A percentile compares a stretch with the other conserved stretches of the same genome.
These are phyloP conservation scores for Leptothorax acervorum DNA, from an alignment of 2,888 invertebrate species.

Conservation along the genomic window DNA sequence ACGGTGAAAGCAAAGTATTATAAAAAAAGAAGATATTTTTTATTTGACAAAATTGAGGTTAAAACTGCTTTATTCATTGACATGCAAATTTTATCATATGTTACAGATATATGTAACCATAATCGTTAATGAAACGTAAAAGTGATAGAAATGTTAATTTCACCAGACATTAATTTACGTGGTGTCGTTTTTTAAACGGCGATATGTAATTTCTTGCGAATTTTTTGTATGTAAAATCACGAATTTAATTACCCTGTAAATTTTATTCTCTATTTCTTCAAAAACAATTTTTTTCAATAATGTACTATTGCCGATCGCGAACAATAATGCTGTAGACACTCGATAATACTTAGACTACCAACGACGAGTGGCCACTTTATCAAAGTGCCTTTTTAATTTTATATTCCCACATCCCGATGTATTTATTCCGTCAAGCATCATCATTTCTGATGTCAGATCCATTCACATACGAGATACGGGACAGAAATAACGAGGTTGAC, in stretches of 20 bases:
- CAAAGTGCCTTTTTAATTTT: slow-evolving; percentile 48
- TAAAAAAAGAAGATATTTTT: slow-evolving; percentile 9
- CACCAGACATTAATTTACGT: background rate
- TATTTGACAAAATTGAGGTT: background rate
- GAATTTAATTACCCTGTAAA: background rate
- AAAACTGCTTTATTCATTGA: background rate
- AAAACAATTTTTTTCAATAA: slow-evolving; percentile 8
- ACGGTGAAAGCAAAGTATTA: background rate
- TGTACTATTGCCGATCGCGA: slow-evolving; percentile 11
- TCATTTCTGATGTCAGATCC: slow-evolving; percentile 43
- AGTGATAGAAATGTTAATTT: background rate
- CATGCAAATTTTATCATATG: background rate
- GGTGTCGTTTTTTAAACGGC: background rate
- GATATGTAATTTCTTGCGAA: background rate
- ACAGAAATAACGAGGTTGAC: slow-evolving; percentile 33
- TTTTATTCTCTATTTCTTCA: background rate
- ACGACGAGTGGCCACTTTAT: slow-evolving; percentile 46
- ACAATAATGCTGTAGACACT: background rate
- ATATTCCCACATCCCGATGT: slow-evolving; percentile 25
- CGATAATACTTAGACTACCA: slow-evolving; percentile 38
- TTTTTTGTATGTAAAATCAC: slow-evolving; percentile 21
- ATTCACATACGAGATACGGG: background rate
- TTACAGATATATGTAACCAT: background rate
- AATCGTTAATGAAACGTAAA: background rate
- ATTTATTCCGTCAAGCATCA: slow-evolving; percentile 37